These are phyloP conservation scores for Pelagia noctiluca DNA, from an alignment of 30 jellyfish, hydroid and myxozoan species.

Conservation along the genomic window DNA sequence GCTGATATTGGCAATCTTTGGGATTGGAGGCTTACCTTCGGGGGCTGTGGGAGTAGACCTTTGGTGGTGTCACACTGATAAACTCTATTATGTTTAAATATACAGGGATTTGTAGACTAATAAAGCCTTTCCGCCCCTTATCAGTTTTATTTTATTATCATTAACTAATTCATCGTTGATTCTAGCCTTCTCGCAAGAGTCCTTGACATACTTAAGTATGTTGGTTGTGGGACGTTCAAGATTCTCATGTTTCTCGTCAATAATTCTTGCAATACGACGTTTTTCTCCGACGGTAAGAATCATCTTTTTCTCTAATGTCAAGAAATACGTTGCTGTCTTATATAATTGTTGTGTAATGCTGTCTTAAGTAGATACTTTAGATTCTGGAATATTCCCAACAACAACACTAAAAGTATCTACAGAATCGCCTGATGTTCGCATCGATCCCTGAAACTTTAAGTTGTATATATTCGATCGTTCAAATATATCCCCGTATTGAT, in stretches of 20 bases:
- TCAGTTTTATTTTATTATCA: background rate
- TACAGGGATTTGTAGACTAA: too few relatives aligned
- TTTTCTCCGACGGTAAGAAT: slow-evolving; percentile 49
- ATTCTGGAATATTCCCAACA: too few relatives aligned
- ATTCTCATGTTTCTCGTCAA: slow-evolving; percentile 67
- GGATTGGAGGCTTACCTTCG: background rate
- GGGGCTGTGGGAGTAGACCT: background rate
- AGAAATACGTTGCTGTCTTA: background rate
- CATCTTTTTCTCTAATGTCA: background rate
- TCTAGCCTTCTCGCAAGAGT: slow-evolving; percentile 78
- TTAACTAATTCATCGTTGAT: background rate
- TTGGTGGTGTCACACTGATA: background rate
- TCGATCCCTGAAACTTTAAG: too few relatives aligned
- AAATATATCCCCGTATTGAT: too few relatives aligned
- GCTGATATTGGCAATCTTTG: background rate
- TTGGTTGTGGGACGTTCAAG: slow-evolving; percentile 63
- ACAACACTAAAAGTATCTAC: too few relatives aligned
- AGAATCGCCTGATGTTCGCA: too few relatives aligned
- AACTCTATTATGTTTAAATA: too few relatives aligned
- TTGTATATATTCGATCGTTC: too few relatives aligned
- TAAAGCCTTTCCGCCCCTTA: background rate
- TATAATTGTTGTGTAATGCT: too few relatives aligned
- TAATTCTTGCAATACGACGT: slow-evolving; percentile 70
- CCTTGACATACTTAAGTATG: slow-evolving; percentile 67
- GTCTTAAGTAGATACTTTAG: too few relatives aligned